Evolutionary conservation across 2,888 invertebrate species (phyloP).

Genomic region (Tachina grossa): DNA sequence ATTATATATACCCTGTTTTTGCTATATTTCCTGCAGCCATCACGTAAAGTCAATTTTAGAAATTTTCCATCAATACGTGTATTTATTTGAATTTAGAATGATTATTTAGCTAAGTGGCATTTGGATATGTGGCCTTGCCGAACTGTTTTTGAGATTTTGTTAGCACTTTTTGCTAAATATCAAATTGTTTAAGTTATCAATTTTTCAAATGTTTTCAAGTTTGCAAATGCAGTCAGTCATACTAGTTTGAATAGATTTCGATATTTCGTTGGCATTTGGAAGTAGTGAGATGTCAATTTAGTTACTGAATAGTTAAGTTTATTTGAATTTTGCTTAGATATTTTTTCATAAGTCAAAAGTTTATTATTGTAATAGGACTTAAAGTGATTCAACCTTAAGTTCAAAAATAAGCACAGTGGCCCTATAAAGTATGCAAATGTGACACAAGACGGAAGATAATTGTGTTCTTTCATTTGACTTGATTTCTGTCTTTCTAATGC

Average conservation of each 20-base stretch:
- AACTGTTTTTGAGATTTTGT: not conserved
- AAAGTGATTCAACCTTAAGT: too few species aligned
- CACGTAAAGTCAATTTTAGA: conserved; percentile 50
- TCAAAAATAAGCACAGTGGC: too few species aligned
- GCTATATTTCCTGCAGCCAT: conserved; percentile 62
- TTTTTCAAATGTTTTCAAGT: conserved; percentile 21
- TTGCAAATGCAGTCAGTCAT: not conserved
- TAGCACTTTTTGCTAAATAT: conserved; percentile 5
- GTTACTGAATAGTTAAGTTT: too few species aligned
- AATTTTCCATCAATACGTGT: conserved; percentile 9
- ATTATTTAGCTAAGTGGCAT: conserved; percentile 5
- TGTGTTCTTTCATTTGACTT: too few species aligned
- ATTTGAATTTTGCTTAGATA: too few species aligned
- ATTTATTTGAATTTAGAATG: conserved; percentile 19
- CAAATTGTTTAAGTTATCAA: conserved; percentile 15
- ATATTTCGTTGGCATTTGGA: not conserved
- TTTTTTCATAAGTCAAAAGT: too few species aligned
- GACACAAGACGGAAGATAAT: too few species aligned
- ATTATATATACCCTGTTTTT: conserved; percentile 44
- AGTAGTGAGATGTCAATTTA: too few species aligned
- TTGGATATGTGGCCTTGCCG: conserved; percentile 57
- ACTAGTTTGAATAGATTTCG: not conserved
- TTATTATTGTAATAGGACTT: too few species aligned
- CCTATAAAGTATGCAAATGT: too few species aligned
- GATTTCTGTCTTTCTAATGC: too few species aligned